A percentile compares a stretch with the other conserved stretches of the same genome.
These are phyloP conservation scores for Pollenia amentaria DNA, from an alignment of 2,888 invertebrate species.

Conservation along the genomic window DNA sequence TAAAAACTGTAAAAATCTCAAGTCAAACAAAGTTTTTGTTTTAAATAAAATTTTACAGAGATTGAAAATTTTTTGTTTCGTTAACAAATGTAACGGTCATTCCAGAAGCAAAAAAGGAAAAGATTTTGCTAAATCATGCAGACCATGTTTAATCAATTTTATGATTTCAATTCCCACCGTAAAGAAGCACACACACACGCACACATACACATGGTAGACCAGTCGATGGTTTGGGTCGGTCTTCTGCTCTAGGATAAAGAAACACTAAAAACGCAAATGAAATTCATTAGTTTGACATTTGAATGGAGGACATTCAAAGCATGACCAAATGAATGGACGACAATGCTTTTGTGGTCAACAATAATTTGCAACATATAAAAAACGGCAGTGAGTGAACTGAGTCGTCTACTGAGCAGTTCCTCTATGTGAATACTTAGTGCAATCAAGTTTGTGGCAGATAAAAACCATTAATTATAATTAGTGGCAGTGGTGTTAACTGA, in stretches of 20 bases:
- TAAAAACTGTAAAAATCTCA: constrained; percentile 43
- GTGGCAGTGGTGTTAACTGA: constrained; percentile 59
- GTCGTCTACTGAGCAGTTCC: constrained; percentile 11
- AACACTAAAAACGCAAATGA: constrained; percentile 57
- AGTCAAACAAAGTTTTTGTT: constrained; percentile 64
- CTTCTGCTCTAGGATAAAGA: constrained; percentile 4
- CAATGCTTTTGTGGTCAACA: constrained; percentile 68
- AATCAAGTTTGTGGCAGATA: background rate
- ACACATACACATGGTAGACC: constrained; percentile 15
- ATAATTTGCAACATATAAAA: constrained; percentile 67
- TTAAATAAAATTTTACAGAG: background rate
- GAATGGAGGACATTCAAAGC: constrained; percentile 50
- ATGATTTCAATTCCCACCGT: constrained; percentile 59
- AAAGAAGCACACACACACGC: constrained; percentile 34
- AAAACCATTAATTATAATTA: constrained; percentile 68
- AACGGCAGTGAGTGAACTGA: background rate
- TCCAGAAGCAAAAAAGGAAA: constrained; percentile 16
- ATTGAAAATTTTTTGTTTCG: constrained; percentile 15
- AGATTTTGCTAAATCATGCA: constrained; percentile 57
- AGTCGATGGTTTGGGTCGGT: too few species aligned
- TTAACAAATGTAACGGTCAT: constrained; percentile 61
- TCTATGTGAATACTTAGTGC: background rate
- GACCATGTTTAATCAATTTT: constrained; percentile 66
- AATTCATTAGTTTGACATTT: constrained; percentile 74
- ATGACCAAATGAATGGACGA: constrained; percentile 44